Evolutionary conservation across 1,140 invertebrate species (phyloP).

Genomic region (Limonius californicus): DNA sequence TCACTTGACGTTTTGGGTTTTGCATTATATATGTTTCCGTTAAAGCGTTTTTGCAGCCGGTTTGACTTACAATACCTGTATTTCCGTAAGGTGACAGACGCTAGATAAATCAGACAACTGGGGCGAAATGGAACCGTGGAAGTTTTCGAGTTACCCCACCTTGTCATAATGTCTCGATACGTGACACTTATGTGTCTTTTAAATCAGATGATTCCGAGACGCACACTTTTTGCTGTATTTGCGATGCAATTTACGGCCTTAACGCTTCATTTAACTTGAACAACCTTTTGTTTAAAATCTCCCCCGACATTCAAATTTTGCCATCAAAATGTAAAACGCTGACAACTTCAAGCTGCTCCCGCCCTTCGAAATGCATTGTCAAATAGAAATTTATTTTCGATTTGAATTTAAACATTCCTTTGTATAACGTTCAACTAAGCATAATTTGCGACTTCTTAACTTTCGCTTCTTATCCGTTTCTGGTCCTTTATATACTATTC

Average conservation of each 20-base stretch:
- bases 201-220: constrained; percentile 21
- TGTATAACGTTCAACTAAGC: too few species aligned
- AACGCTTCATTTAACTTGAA: too few species aligned
- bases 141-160: constrained; percentile 20
- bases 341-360: too few species aligned
- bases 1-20: constrained; percentile 18
- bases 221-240: constrained; percentile 21
- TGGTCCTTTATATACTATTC: too few species aligned
- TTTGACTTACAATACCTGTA: constrained; percentile 24
- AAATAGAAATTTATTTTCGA: too few species aligned
- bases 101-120: constrained; percentile 30
- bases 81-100: constrained; percentile 25
- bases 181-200: constrained; percentile 28
- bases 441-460: too few species aligned
- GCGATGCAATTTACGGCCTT: background rate
- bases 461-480: too few species aligned
- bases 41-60: constrained; percentile 20
- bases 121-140: constrained; percentile 22
- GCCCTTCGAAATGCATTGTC: too few species aligned
- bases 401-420: too few species aligned
- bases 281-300: too few species aligned
- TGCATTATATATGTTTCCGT: constrained; percentile 27
- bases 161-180: constrained; percentile 26
- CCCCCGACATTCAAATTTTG: too few species aligned
- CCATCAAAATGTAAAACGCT: too few species aligned